A percentile compares a stretch with the other conserved stretches of the same genome.
Evolutionary conservation across 2,888 invertebrate genomes (phyloP).

Genomic region (Eristalinus aeneus): DNA sequence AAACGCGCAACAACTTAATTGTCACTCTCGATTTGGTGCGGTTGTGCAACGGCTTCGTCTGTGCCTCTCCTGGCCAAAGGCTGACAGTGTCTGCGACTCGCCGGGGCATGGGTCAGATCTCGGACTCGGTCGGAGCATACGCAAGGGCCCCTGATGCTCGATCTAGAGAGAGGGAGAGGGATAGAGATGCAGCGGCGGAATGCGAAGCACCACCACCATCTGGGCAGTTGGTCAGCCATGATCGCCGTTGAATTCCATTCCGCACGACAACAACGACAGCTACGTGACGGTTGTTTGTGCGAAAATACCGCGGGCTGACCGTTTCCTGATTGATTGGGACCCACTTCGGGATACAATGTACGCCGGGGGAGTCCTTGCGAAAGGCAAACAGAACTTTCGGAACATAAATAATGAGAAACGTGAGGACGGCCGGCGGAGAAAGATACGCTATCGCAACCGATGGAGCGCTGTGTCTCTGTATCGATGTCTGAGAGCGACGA

Average conservation of each 20-base stretch:
- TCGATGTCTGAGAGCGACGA: background rate
- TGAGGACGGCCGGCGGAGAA: background rate
- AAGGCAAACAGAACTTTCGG: background rate
- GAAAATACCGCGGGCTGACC: background rate
- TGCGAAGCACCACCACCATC: conserved; percentile 27
- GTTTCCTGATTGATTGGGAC: conserved; percentile 5
- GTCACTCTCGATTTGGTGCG: conserved; percentile 70
- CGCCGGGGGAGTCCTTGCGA: background rate
- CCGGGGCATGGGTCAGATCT: conserved; percentile 59
- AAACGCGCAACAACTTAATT: conserved; percentile 68
- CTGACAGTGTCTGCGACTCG: background rate
- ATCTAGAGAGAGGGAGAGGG: conserved; percentile 18
- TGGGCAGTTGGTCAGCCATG: conserved; percentile 9
- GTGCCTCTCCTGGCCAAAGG: background rate
- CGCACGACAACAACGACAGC: background rate
- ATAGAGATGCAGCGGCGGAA: conserved; percentile 30
- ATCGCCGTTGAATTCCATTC: background rate
- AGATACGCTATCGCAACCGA: background rate
- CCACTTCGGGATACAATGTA: conserved; percentile 1
- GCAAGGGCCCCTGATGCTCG: background rate
- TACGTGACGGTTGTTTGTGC: background rate
- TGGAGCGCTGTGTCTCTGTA: background rate
- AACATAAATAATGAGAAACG: conserved; percentile 1
- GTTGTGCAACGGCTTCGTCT: conserved; percentile 33
- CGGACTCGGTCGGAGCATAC: background rate